A percentile compares a stretch with the other conserved stretches of the same genome.
Conservation (phyloP, 1,140 invertebrate species). For the Phenacoccus solenopsis region DNA sequence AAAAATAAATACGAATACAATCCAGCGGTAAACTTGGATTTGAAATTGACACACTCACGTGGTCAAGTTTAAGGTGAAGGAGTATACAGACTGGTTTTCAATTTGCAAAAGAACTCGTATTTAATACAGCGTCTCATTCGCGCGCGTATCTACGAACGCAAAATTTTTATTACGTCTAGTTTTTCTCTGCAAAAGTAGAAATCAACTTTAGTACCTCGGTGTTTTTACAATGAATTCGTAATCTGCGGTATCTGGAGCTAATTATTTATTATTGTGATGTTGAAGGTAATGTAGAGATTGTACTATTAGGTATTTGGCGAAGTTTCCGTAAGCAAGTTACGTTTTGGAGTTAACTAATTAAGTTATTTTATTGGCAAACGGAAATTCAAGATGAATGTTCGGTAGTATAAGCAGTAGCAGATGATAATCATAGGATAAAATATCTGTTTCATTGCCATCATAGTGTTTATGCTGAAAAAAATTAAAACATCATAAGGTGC, state of each 20-base stretch:
- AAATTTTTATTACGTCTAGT: not conserved
- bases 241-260: no score
- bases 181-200: no score
- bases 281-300: not conserved
- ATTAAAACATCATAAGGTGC: no score
- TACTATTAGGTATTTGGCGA: no score
- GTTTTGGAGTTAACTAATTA: no score
- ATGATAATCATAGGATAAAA: no score
- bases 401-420: no score
- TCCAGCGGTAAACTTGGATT: not conserved
- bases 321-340: no score
- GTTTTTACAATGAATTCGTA: not conserved
- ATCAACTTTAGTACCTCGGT: not conserved
- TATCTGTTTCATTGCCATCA: no score
- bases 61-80: not conserved
- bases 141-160: not conserved
- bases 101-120: not conserved
- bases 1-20: not conserved
- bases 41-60: not conserved
- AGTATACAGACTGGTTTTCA: not conserved
- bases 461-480: no score
- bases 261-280: not conserved
- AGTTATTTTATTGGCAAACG: no score
- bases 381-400: no score
- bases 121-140: not conserved